phyloP scores from a whole-genome alignment of 2,888 invertebrate species.

The Trichogramma evanescens region DNA sequence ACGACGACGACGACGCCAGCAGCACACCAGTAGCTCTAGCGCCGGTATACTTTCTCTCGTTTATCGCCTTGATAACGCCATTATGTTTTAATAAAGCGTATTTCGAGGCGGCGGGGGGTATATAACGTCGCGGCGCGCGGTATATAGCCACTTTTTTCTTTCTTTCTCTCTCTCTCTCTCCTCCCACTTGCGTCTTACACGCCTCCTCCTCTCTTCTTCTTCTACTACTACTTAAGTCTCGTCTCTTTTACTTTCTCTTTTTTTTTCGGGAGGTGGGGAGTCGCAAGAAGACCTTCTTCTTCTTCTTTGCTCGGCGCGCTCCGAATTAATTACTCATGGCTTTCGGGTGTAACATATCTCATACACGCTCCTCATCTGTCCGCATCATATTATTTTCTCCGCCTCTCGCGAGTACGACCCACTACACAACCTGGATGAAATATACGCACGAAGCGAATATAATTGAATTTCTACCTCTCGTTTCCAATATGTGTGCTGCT shows the following conservation, averaged over 20 bases:
- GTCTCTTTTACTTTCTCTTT: no score
- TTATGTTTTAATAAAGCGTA: slow-evolving; percentile 47
- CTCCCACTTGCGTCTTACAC: not conserved
- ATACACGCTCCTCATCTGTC: no score
- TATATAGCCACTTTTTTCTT: slow-evolving; percentile 4
- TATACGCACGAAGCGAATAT: no score
- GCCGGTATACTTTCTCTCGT: not conserved
- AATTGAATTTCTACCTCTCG: no score
- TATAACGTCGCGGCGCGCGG: not conserved
- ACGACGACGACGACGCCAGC: not conserved
- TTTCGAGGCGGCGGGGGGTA: not conserved
- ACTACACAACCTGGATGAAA: no score
- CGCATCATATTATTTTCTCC: no score
- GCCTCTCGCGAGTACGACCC: no score
- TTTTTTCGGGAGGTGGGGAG: not conserved
- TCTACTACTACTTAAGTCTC: not conserved
- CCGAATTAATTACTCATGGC: slow-evolving; percentile 14
- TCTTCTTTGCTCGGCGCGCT: not conserved
- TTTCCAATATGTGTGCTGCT: no score
- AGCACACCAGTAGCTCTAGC: no score
- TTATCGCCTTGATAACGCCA: slow-evolving; percentile 41
- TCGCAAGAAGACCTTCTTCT: no score
- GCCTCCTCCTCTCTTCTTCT: not conserved
- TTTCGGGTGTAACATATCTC: not conserved
- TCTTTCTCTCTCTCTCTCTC: not conserved